Conservation (phyloP, 2,888 invertebrate genomes). For the Hydropsyche betteni region DNA sequence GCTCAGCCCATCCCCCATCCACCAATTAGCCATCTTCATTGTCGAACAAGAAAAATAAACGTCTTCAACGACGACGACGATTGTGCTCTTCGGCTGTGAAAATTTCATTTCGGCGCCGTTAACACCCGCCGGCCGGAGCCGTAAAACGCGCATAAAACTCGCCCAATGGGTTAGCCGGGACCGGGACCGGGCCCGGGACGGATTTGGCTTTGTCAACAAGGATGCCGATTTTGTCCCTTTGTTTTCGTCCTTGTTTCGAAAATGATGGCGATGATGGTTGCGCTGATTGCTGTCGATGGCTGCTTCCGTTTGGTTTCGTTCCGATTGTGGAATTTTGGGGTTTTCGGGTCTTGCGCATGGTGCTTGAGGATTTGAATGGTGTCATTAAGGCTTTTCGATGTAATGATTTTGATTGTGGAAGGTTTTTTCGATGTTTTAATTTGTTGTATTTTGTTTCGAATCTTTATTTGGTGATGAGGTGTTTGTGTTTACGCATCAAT, state of each 20-base stretch:
- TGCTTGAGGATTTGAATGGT: no score
- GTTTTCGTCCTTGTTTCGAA: neutral
- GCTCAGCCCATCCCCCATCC: neutral
- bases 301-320: no score
- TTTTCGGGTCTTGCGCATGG: no score
- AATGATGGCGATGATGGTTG: no score
- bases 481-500: no score
- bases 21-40: constrained; percentile 3
- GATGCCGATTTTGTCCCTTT: neutral
- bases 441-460: no score
- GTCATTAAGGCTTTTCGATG: no score
- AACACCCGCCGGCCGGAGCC: neutral
- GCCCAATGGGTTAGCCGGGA: neutral
- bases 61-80: constrained; percentile 7
- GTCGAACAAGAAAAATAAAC: constrained; percentile 6
- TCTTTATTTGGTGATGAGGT: no score
- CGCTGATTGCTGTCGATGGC: no score
- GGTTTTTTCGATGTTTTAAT: no score
- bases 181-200: neutral
- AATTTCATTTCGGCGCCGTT: constrained; percentile 22
- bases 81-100: neutral
- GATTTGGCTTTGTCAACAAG: neutral
- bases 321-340: no score
- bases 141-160: neutral
- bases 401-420: no score